These are phyloP conservation scores for Pao palembangensis DNA, from an alignment of 2,113 vertebrate species.

Conservation along the genomic window DNA sequence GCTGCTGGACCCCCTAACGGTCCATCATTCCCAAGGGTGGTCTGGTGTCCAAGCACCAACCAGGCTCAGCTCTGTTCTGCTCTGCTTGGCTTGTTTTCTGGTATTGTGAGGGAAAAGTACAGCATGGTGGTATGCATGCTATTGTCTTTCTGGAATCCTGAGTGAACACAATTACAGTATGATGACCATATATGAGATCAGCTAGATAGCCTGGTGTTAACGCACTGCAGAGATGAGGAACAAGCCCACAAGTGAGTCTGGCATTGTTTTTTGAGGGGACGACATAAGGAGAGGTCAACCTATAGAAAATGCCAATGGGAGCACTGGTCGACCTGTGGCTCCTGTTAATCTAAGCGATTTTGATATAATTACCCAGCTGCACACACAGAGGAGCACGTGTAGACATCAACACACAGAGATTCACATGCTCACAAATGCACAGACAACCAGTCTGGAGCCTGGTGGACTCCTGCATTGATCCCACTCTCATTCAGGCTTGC, in stretches of 20 bases:
- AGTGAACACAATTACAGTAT: slow-evolving; percentile 35
- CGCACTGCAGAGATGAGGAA: slow-evolving; percentile 32
- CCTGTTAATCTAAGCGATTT: slow-evolving; percentile 60
- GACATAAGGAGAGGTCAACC: slow-evolving; percentile 34
- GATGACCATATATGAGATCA: slow-evolving; percentile 56
- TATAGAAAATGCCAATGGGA: slow-evolving; percentile 51
- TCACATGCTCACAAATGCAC: slow-evolving; percentile 6
- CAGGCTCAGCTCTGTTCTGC: slow-evolving; percentile 26
- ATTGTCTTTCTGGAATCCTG: slow-evolving; percentile 48
- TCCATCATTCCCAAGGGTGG: slow-evolving; percentile 38
- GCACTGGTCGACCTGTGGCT: slow-evolving; percentile 50
- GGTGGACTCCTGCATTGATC: slow-evolving; percentile 49
- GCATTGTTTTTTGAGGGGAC: slow-evolving; percentile 28
- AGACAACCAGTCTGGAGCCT: slow-evolving; percentile 64
- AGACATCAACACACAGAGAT: slow-evolving; percentile 7
- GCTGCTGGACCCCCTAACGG: slow-evolving; percentile 15
- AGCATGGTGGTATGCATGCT: slow-evolving; percentile 43
- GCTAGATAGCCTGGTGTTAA: slow-evolving; percentile 51
- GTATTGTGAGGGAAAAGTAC: slow-evolving; percentile 16
- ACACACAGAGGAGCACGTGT: slow-evolving; percentile 17
- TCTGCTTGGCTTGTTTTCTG: slow-evolving; percentile 32
- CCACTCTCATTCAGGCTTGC: slow-evolving; percentile 56
- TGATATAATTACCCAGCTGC: slow-evolving; percentile 50
- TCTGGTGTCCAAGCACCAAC: slow-evolving; percentile 32
- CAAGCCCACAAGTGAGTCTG: slow-evolving; percentile 21